Evolutionary conservation across 2,888 invertebrate genomes (phyloP).

Genomic region (Norana najaformis): DNA sequence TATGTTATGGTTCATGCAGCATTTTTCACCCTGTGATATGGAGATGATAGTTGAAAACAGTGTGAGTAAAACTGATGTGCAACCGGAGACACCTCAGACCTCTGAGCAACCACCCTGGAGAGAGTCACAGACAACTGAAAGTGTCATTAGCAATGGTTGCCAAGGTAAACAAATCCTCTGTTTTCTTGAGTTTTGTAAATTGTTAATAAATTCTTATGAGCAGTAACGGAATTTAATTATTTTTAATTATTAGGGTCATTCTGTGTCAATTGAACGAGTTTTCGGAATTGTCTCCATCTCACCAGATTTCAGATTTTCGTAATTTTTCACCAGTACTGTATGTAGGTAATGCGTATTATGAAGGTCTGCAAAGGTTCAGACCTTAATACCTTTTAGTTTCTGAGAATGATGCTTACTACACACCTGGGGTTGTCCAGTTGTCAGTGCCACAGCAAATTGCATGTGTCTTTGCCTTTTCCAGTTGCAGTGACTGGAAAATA

Average conservation of each 20-base stretch:
- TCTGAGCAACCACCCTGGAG: not conserved
- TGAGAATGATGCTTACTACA: no score
- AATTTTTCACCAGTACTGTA: no score
- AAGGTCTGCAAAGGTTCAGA: no score
- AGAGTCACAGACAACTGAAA: not conserved
- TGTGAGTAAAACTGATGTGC: not conserved
- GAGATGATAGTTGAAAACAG: not conserved
- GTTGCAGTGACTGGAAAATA: no score
- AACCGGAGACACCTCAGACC: not conserved
- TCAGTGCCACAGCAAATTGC: no score
- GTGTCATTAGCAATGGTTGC: constrained; percentile 13
- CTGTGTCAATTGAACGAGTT: no score
- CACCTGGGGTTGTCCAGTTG: no score
- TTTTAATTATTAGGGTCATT: not conserved
- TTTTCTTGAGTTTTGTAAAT: not conserved
- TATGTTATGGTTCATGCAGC: not conserved
- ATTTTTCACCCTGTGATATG: not conserved
- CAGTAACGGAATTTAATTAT: not conserved
- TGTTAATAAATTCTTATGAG: not conserved
- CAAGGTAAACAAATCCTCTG: not conserved
- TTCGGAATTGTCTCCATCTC: no score
- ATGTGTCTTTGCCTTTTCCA: no score
- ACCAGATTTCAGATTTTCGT: no score
- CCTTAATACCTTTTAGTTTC: no score
- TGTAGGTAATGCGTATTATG: no score